These are phyloP conservation scores for Echeneis naucrates DNA, from an alignment of 2,797 vertebrate species.

Conservation along the genomic window DNA sequence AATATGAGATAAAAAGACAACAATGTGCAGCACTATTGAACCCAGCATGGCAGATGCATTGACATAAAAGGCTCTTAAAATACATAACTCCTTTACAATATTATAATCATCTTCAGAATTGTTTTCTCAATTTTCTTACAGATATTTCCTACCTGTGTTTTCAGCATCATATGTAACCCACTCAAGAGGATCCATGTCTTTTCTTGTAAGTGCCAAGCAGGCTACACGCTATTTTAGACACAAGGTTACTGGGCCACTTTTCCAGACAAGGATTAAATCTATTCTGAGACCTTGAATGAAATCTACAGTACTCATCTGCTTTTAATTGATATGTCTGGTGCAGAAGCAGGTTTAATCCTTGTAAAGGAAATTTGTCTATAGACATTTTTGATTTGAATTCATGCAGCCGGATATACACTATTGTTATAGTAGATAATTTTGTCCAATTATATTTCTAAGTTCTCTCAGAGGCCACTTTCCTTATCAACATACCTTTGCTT, in stretches of 20 bases:
- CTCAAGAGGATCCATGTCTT: constrained; percentile 86
- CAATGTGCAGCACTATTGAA: neutral
- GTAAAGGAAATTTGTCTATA: neutral
- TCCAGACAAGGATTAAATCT: neutral
- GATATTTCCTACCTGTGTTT: constrained; percentile 59
- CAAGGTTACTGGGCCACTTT: neutral
- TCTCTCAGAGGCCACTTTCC: neutral
- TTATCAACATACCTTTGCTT: fast-evolving
- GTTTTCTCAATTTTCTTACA: constrained; percentile 45
- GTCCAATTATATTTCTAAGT: neutral
- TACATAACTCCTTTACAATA: neutral
- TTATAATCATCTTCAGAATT: no score
- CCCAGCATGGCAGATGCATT: neutral
- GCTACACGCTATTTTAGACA: neutral
- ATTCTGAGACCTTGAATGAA: neutral
- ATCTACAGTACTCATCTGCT: neutral
- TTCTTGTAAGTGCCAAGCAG: constrained; percentile 82
- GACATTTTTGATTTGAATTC: neutral
- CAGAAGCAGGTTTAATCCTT: neutral
- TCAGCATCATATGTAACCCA: constrained; percentile 65
- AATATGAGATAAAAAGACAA: neutral
- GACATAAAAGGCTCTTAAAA: no score
- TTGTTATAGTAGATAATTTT: neutral
- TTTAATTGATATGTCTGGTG: neutral
- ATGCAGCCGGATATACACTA: neutral